Percentiles rank a stretch among this genome's conserved stretches.
Evolutionary conservation across 2,797 vertebrate genomes (phyloP).

Genomic region (Scyliorhinus canicula): DNA sequence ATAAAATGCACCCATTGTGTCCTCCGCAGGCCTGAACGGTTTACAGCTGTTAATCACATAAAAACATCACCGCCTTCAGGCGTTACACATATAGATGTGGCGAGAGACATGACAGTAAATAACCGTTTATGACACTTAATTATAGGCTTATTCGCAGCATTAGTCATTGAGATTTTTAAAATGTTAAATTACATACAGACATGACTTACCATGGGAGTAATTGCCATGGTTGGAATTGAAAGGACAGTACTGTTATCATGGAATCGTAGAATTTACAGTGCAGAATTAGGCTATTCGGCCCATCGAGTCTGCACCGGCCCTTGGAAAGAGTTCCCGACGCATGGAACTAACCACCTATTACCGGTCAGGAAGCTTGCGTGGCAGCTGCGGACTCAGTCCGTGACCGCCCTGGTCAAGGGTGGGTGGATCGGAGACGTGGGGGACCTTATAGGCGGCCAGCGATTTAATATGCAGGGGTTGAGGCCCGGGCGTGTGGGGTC

Average conservation of each 20-base stretch:
- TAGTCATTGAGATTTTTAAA: not conserved
- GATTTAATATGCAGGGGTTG: too few species aligned
- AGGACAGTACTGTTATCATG: not conserved
- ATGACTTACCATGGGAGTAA: not conserved
- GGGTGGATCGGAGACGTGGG: too few species aligned
- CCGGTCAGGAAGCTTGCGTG: too few species aligned
- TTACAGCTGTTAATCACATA: not conserved
- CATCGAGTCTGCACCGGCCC: too few species aligned
- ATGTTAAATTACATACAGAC: slow-evolving; percentile 2
- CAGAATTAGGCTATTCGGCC: too few species aligned
- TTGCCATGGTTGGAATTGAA: not conserved
- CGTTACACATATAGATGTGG: not conserved
- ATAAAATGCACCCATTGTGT: slow-evolving; percentile 9
- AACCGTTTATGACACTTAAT: not conserved
- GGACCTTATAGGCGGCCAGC: too few species aligned
- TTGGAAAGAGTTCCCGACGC: too few species aligned
- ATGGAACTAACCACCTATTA: too few species aligned
- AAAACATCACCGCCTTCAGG: not conserved
- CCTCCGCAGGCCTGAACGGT: not conserved
- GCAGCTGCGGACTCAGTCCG: too few species aligned
- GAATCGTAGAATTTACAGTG: too few species aligned
- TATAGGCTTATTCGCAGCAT: not conserved
- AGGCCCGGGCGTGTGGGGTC: too few species aligned
- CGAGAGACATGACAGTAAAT: not conserved
- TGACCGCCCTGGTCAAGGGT: too few species aligned